Evolutionary conservation across 1,140 invertebrate species (phyloP).

Genomic region (Thaumetopoea pityocampa): DNA sequence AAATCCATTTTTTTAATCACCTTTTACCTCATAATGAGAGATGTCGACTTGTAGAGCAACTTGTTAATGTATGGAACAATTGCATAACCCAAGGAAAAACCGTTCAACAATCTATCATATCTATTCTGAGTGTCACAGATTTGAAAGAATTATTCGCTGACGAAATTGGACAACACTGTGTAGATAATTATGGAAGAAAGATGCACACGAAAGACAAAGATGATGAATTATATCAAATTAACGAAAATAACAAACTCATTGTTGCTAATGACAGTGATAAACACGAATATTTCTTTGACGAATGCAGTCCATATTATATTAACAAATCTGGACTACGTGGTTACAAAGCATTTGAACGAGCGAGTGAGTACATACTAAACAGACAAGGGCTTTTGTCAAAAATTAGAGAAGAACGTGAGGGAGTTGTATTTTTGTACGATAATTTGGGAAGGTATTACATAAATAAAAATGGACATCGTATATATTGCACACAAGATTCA

Average conservation of each 20-base stretch:
- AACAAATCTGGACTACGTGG: constrained; percentile 2
- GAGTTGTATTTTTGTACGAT: constrained; percentile 14
- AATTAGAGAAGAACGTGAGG: constrained; percentile 10
- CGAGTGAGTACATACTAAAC: constrained; percentile 14
- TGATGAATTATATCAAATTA: constrained; percentile 11
- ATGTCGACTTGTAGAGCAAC: constrained; percentile 15
- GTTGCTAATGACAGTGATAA: constrained; percentile 11
- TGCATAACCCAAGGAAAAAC: constrained; percentile 7
- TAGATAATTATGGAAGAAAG: constrained; percentile 19
- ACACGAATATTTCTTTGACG: constrained; percentile 20
- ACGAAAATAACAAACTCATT: constrained; percentile 10
- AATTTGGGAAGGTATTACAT: constrained; percentile 15
- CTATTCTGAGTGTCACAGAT: constrained; percentile 17
- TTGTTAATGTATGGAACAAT: constrained; percentile 11
- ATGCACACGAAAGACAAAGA: constrained; percentile 6
- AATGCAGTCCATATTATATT: constrained; percentile 16
- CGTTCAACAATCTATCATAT: constrained; percentile 17
- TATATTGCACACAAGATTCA: constrained; percentile 11
- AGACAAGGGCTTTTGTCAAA: constrained; percentile 4
- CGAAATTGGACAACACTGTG: constrained; percentile 5
- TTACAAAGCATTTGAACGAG: constrained; percentile 7
- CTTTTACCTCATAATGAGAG: constrained; percentile 11
- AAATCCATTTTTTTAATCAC: constrained; percentile 16
- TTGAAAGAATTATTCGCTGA: constrained; percentile 15
- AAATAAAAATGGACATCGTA: not conserved